Evolutionary conservation across 30 jellyfish, hydroid and myxozoan species (phyloP).

Genomic region (Turritopsis rubra): DNA sequence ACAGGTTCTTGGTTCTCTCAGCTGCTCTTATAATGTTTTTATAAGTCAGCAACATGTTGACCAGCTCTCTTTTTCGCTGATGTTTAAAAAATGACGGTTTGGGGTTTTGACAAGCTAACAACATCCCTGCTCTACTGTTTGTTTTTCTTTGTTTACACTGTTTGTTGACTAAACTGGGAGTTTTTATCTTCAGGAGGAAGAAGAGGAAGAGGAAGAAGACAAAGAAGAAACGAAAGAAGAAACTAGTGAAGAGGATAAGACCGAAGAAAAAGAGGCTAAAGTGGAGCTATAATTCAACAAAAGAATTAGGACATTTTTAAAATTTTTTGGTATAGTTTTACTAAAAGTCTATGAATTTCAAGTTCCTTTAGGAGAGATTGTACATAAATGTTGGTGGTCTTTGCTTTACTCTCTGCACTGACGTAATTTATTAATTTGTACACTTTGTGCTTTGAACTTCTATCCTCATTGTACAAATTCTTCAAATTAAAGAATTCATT

Average conservation of each 20-base stretch:
- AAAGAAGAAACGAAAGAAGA: neutral
- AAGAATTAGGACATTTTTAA: slow-evolving; percentile 4
- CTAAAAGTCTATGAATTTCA: neutral
- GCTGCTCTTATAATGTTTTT: neutral
- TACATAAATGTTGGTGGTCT: neutral
- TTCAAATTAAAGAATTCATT: neutral
- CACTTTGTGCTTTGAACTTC: neutral
- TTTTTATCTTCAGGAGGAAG: slow-evolving; percentile 1
- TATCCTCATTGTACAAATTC: neutral
- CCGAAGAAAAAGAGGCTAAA: slow-evolving; percentile 9
- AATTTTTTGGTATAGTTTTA: slow-evolving; percentile 18
- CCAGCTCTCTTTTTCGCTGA: neutral
- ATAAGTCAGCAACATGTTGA: neutral
- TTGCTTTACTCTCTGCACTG: neutral
- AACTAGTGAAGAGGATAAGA: slow-evolving; percentile 5
- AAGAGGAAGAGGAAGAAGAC: slow-evolving; percentile 13
- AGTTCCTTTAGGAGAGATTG: neutral
- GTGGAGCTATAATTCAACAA: slow-evolving; percentile 21
- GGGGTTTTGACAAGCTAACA: too few species aligned
- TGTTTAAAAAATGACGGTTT: too few species aligned
- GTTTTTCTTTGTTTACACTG: too few species aligned
- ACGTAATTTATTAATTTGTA: neutral
- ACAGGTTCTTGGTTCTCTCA: neutral
- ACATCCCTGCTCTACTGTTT: too few species aligned
- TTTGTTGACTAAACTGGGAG: neutral